Base-by-base conservation (phyloP, 2,113 vertebrate genomes). In the Centrocercus urophasianus region DNA sequence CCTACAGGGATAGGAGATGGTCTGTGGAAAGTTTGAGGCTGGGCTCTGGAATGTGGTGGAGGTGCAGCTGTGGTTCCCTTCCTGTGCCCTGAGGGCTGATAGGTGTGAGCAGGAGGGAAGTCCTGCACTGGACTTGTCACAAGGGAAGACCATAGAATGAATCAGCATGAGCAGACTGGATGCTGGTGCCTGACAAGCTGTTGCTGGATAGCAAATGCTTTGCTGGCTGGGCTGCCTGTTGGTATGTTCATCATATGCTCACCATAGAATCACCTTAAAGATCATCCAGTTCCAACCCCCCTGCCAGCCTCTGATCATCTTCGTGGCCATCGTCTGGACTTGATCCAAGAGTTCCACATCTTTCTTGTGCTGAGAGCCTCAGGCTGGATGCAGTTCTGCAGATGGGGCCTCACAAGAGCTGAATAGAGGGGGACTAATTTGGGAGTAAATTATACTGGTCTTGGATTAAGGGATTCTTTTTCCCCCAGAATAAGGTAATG, bases 1-100 rank as follows among this genome's bases (percentile, higher is more conserved):
- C 11, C 40, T 6, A 17, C 42, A 25, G 32, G 6, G 61, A 16
- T 2, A 54, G 72, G 45, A 48, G 30, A 16, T 32, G 63, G 75
- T n/a, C 21, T 42, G 74, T 47, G 54, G 22, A 27, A 4, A 66
- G 2, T 13, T 43, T n/a, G 11, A 43, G 20, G 34, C 28, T 30
- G 36, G 60, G 40, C 27, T 47, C 17, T 52, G 52, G 10, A 40
- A 21, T 1, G 0, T 1, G 4, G 38, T 25, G 15, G 30, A 52
- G 36, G 18, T 45, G 19, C 10, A 72, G 34, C 18, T 30, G 2
- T 0, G 0, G 45, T 57, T 73, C 67, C 38, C 1, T 2, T 30
- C 7, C 15, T 17, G 16, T n/a, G 24, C 50, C 10, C 13, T 54
- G 61, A 50, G 36, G 54, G 8, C 28, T 32, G 13, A 12, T 34